Evolutionary conservation across 2,888 invertebrate species (phyloP).

Genomic region (Melanostoma scalare): DNA sequence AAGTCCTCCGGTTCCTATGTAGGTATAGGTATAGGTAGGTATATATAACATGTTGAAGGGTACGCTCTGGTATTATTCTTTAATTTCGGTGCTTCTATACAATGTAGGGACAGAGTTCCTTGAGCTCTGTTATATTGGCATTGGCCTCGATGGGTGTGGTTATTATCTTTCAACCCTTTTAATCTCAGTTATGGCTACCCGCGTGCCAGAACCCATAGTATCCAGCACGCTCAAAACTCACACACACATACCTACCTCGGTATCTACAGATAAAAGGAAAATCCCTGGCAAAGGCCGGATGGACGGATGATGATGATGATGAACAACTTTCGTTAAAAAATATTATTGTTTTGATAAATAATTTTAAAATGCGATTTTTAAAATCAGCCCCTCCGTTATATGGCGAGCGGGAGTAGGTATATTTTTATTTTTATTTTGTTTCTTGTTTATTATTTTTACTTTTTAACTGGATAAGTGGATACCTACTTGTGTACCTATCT

Average conservation of each 20-base stretch:
- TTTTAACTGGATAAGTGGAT: slow-evolving; percentile 8
- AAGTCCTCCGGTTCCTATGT: slow-evolving; percentile 36
- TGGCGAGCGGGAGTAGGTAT: slow-evolving; percentile 28
- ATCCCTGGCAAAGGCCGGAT: slow-evolving; percentile 6
- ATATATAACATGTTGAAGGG: not conserved
- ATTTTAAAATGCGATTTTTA: slow-evolving; percentile 71
- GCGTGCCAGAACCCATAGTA: no score
- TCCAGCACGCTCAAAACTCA: not conserved
- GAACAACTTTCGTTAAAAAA: slow-evolving; percentile 70
- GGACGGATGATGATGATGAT: slow-evolving; percentile 52
- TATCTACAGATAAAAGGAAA: not conserved
- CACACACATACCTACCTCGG: not conserved
- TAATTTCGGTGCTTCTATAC: slow-evolving; percentile 25
- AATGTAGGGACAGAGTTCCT: slow-evolving; percentile 2
- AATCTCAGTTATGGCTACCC: slow-evolving; percentile 2
- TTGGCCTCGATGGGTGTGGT: slow-evolving; percentile 57
- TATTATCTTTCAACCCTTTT: slow-evolving; percentile 54
- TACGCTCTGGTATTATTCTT: slow-evolving; percentile 34
- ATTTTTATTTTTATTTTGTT: slow-evolving; percentile 58
- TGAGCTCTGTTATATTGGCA: not conserved
- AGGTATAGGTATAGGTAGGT: not conserved
- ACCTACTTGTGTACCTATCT: slow-evolving; percentile 28
- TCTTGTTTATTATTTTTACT: slow-evolving; percentile 35
- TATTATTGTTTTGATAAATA: slow-evolving; percentile 72
- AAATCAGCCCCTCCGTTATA: slow-evolving; percentile 46